Base-by-base conservation (phyloP, 1,140 invertebrate genomes). In the Leucophenga varia region DNA sequence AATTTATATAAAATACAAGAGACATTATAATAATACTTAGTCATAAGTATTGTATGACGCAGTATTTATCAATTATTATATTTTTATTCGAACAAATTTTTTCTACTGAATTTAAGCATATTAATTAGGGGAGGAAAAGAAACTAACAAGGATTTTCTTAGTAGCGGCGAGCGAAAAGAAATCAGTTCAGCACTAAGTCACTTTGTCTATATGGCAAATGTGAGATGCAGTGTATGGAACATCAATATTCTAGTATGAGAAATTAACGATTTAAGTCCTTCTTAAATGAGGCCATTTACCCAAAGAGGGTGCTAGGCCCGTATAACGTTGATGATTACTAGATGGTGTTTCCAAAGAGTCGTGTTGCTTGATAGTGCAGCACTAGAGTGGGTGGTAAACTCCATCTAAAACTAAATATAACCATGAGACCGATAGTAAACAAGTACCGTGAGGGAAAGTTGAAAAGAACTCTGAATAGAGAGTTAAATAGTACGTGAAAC, bases 71-170 rank as follows among this genome's bases (percentile, higher is more conserved):
- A n/a, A n/a, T n/a, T n/a, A n/a, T n/a, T n/a, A n/a, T n/a, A n/a
- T n/a, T n/a, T n/a, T n/a, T n/a, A n/a, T n/a, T n/a, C n/a, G n/a
- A n/a, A n/a, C n/a, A n/a, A n/a, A n/a, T n/a, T n/a, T n/a, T n/a
- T n/a, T 38, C 85, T 85, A 81, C 86, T 81, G 81, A 87, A 87
- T 81, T 61, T 54, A 54, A 61, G 56, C 59, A 54, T 56, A 59
- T 56, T 49, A 59, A 59, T 56, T 41, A 59, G 50, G 42, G 50
- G 49, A 90, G 88, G 87, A 91, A 91, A 90, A 90, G 84, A 90
- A 91, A 90, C 85, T 86, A 89, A 91, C 85, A 59, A 84, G 84
- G 86, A 90, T 91, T 89, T 81, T 85, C 85, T 78, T 78, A 90
- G 87, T 91, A 90, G 81, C 85, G 82, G 88, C 86, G 86, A 90